Evolutionary conservation across 2,888 invertebrate genomes (phyloP), one percentile per base, ranked within the genome.

Genomic region (Rhagonycha lutea): DNA sequence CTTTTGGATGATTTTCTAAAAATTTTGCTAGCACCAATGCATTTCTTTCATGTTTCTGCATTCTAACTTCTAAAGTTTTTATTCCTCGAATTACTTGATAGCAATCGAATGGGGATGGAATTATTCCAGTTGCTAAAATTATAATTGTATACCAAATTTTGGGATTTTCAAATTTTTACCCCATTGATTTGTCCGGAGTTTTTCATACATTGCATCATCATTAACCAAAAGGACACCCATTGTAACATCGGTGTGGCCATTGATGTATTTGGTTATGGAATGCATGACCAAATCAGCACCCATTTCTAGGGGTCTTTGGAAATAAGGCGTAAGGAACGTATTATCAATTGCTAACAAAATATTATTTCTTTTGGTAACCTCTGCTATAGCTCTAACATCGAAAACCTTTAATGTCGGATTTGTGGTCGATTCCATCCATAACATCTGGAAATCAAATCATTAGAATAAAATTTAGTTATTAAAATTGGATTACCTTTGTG

Each of bases 81-180:
- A 99, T 88, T 84, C 98, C 96, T 79, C 97, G 92, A 85, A 96
- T 96, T 0, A 98, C 97, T 85, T 97, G 90, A 86, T 93, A 96
- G 87, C 98, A 98, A 87, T 99, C 99, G 85, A 98, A 97, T 0
- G 99, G 98, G 0, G 98, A 96, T 1, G 99, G 98, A 12, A 99
- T 94, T 61, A 95, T 92, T 70, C 99, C 99, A 90, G 95, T 91
- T 7, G 96, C 96, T 88, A 74, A 86, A 89, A 81, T 80, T 72
- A 7, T 86, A 61, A 11, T 32, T 14, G 7, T 14, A 2, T 7
- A 4, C 12, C n/a, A 24, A 32, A 24, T 65, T 23, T 12, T 9
- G 9, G 18, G 2, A 65, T 2, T 65, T 24, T 24, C 24, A 7
- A 5, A 78, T 85, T 89, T 18, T 23, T 62, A 23, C 23, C 62